phyloP scores from a whole-genome alignment of 2,888 invertebrate genomes.

The Sussaba pulchella region DNA sequence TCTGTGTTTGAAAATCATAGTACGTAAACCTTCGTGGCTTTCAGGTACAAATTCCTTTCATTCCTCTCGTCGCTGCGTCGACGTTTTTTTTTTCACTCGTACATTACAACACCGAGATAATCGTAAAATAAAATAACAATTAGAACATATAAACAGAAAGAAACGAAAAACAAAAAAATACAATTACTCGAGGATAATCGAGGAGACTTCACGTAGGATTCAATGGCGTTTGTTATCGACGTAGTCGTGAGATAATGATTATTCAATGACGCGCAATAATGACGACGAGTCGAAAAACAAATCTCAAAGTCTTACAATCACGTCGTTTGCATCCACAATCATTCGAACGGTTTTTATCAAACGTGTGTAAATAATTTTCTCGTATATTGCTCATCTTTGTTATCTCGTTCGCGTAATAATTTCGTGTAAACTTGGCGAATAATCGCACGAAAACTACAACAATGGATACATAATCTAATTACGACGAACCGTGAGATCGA shows the following conservation, averaged over 20 bases:
- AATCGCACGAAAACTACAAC: conserved; percentile 32
- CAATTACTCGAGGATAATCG: no score
- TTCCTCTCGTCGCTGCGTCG: conserved; percentile 25
- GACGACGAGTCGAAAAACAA: conserved; percentile 33
- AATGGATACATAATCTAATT: conserved; percentile 23
- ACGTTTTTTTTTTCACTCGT: conserved; percentile 23
- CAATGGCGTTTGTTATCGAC: no score
- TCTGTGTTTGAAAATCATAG: conserved; percentile 7
- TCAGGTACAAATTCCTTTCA: conserved; percentile 65
- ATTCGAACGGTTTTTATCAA: conserved; percentile 44
- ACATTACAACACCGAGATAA: conserved; percentile 16
- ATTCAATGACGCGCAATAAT: conserved; percentile 26
- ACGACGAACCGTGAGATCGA: conserved; percentile 20
- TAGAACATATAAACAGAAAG: conserved; percentile 8
- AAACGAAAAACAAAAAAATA: conserved; percentile 25
- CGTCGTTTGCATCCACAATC: conserved; percentile 24
- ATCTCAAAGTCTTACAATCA: conserved; percentile 26
- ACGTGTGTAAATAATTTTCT: conserved; percentile 47
- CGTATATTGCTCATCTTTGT: background rate
- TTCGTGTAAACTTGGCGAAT: conserved; percentile 1
- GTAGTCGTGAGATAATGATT: conserved; percentile 1
- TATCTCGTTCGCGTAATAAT: background rate
- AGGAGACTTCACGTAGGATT: no score
- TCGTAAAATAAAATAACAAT: conserved; percentile 8
- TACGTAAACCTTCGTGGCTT: conserved; percentile 44